These are phyloP conservation scores for Tetragonula carbonaria DNA, from an alignment of 2,888 invertebrate genomes.

Conservation along the genomic window DNA sequence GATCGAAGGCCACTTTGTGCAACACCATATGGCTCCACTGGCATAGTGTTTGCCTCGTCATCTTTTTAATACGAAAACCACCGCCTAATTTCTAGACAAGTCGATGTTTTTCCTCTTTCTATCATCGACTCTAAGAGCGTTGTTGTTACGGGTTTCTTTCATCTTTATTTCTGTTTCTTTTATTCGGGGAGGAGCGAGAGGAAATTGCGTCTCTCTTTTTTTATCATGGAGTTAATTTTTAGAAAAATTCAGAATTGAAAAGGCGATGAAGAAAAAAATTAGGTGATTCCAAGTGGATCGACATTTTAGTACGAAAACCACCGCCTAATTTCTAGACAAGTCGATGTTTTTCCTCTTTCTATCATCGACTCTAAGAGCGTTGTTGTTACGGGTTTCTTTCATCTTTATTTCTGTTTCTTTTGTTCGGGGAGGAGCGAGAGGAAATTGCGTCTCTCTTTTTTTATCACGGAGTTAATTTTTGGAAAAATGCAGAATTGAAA, in stretches of 20 bases:
- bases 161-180: background rate
- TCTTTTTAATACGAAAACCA: constrained; percentile 69
- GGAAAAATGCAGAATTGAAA: too few relatives aligned
- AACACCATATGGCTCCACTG: constrained; percentile 64
- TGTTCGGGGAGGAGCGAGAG: too few relatives aligned
- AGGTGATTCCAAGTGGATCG: too few relatives aligned
- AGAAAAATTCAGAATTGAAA: too few relatives aligned
- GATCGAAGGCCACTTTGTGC: constrained; percentile 44
- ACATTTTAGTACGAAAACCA: too few relatives aligned
- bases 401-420: background rate
- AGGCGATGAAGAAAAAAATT: too few relatives aligned
- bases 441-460: too few relatives aligned
- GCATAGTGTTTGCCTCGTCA: constrained; percentile 58
- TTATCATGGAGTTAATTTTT: too few relatives aligned
- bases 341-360: constrained; percentile 17
- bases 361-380: background rate
- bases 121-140: background rate
- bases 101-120: constrained; percentile 17
- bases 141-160: background rate
- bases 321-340: constrained; percentile 63
- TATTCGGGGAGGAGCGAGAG: too few relatives aligned
- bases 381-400: background rate
- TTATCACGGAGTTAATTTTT: too few relatives aligned
- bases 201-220: too few relatives aligned
- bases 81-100: constrained; percentile 63